phyloP scores from a whole-genome alignment of 2,888 invertebrate species.

The Ethmia dodecea region DNA sequence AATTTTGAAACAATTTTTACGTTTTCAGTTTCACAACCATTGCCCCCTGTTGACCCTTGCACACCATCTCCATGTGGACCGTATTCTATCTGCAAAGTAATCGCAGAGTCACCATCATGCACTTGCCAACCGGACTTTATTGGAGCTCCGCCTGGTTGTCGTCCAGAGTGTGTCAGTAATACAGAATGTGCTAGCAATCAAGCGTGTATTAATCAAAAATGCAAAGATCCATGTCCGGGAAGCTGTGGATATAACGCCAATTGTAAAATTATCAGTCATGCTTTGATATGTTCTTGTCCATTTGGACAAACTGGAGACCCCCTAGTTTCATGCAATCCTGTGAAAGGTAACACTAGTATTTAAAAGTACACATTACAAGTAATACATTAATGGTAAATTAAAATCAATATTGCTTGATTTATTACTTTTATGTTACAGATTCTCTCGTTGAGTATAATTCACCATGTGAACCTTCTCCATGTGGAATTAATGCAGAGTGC shows the following conservation, averaged over 20 bases:
- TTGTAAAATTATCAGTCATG: conserved; percentile 85
- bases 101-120: conserved; percentile 81
- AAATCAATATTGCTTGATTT: not conserved
- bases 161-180: conserved; percentile 82
- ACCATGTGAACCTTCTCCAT: conserved; percentile 84
- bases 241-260: conserved; percentile 83
- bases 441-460: conserved; percentile 56
- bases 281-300: conserved; percentile 81
- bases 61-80: conserved; percentile 83
- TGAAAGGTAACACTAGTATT: conserved; percentile 43
- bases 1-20: too few relatives aligned
- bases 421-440: conserved; percentile 37
- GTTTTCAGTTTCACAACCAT: conserved; percentile 49
- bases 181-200: conserved; percentile 81
- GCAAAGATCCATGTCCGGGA: conserved; percentile 83
- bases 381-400: not conserved
- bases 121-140: conserved; percentile 80
- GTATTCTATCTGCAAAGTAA: conserved; percentile 79
- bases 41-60: conserved; percentile 77
- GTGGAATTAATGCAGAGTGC: conserved; percentile 81
- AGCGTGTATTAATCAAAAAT: conserved; percentile 83
- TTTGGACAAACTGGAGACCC: conserved; percentile 83
- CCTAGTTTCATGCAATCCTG: conserved; percentile 60
- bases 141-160: conserved; percentile 81
- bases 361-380: not conserved